Evolutionary conservation across 2,797 vertebrate genomes (phyloP), one percentile per base, ranked within the genome.

Genomic region (Anguilla obscura): DNA sequence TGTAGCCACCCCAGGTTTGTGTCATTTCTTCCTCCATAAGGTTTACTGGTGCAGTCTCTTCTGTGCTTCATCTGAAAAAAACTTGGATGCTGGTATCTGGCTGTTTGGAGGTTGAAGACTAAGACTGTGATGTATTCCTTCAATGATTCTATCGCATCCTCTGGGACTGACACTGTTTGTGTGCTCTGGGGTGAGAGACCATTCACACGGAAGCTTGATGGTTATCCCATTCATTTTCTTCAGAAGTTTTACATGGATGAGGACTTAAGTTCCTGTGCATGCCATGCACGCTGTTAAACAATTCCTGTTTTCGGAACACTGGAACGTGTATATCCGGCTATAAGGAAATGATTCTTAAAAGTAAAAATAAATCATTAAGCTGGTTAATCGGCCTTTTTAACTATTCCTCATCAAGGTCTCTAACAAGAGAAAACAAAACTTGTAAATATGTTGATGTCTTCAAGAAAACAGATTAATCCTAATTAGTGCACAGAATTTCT

Each of bases 171-270:
- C 69, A 88, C 88, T 0, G 60, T 90, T 10, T 90, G 85, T 40
- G 90, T 84, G 3, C 85, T 92, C 2, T 95, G 95, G 95, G 94
- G 95, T 95, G 91, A 0, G 91, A 86, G 16, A 33, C 80, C 0
- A 21, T 24, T 5, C 52, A 16, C 40, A n/a, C 12, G 27, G 27
- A 83, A 52, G 10, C 36, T 69, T 54, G 14, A 56, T 14, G 5
- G 40, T 60, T 27, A 5, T 58, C 3, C 45, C 33, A 69, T 18
- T 30, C 1, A 6, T 21, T n/a, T 86, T 60, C 63, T 50, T 4
- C 71, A 9, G 60, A 18, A 2, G 2, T 14, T 56, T 33, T 30
- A 33, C 24, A 30, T 52, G n/a, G 33, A 36, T 56, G 3, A 9
- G 1, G 1, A 24, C 8, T n/a, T 58, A 12, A 5, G 50, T 52